These are phyloP conservation scores for Venusia cambrica DNA, from an alignment of 2,888 invertebrate species.

Conservation along the genomic window DNA sequence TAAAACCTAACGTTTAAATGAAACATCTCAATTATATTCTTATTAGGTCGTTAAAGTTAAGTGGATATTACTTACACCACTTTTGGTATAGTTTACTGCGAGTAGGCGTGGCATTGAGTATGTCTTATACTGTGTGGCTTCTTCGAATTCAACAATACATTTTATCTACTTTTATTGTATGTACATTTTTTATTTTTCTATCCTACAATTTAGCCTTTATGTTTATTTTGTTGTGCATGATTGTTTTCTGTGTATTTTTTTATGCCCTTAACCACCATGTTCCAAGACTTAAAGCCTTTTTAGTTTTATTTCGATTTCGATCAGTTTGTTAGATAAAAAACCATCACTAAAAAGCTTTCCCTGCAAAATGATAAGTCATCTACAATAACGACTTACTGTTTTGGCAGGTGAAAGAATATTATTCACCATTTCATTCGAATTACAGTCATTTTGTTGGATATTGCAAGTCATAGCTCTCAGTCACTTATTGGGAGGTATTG, in stretches of 20 bases:
- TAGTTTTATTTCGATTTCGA: slow-evolving; percentile 16
- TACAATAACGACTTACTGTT: slow-evolving; percentile 27
- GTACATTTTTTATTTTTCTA: slow-evolving; percentile 25
- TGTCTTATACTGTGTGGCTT: slow-evolving; percentile 37
- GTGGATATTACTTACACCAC: not conserved
- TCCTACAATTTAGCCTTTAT: no score
- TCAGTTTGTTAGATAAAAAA: slow-evolving; percentile 21
- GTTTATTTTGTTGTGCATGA: slow-evolving; percentile 53
- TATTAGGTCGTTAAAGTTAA: no score
- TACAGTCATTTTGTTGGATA: slow-evolving; percentile 30
- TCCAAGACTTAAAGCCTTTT: slow-evolving; percentile 26
- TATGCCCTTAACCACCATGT: slow-evolving; percentile 68
- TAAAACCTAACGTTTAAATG: no score
- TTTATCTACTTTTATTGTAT: slow-evolving; percentile 21
- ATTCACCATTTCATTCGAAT: slow-evolving; percentile 27
- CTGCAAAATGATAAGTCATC: slow-evolving; percentile 20
- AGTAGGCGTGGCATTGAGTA: slow-evolving; percentile 25
- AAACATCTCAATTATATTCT: not conserved
- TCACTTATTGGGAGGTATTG: slow-evolving; percentile 20
- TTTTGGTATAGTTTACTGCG: slow-evolving; percentile 5
- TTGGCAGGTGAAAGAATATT: slow-evolving; percentile 28
- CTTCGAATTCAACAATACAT: slow-evolving; percentile 40
- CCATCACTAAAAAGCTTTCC: slow-evolving; percentile 16
- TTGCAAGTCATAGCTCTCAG: slow-evolving; percentile 30
- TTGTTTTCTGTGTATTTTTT: slow-evolving; percentile 50